Base-by-base conservation (phyloP, 2,797 vertebrate genomes). In the Phrynocephalus forsythii region DNA sequence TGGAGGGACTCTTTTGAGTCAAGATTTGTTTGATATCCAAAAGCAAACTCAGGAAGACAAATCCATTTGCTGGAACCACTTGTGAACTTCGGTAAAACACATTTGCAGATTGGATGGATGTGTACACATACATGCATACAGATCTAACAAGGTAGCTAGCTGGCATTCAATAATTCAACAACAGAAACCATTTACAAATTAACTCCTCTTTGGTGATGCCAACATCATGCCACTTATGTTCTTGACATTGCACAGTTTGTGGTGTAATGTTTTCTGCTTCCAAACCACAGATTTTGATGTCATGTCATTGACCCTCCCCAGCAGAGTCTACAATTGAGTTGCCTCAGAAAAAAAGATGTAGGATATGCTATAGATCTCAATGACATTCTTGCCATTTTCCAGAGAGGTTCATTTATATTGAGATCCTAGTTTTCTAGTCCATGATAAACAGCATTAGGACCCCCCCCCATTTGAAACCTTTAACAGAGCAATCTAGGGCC, bases 31-130 rank as follows among this genome's bases (percentile, higher is more conserved):
- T 50, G 48, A 24, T 38, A 85, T 68, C 22, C 38, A 68, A n/a
- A 76, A 84, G 15, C 52, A 85, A 85, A 66, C 52, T 86, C 5
- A 72, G 52, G 30, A 80, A 72, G 6, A 50, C 68, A 86, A 72
- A 10, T 30, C 24, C 38, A 86, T 80, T 60, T 80, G 30, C 50
- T 86, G 56, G 68, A 80, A 80, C 30, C 33, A 85, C 66, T 69
- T 33, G 24, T 69, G 66, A 72, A 60, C 56, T 75, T 48, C 30
- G 18, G 73, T 60, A 48, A 50, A 75, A 75, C 38, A n/a, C 52
- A 10, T 20, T n/a, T 73, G 69, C 28, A 86, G 85, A 83, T 72
- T 56, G 33, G 33, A 75, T 33, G 68, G 77, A 78, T 7, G 22
- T 15, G 71, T 26, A 68, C 30, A 69, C 0, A 16, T 56, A 28